These are phyloP conservation scores for Natrix natrix DNA, from an alignment of 2,797 vertebrate species.

Conservation along the genomic window DNA sequence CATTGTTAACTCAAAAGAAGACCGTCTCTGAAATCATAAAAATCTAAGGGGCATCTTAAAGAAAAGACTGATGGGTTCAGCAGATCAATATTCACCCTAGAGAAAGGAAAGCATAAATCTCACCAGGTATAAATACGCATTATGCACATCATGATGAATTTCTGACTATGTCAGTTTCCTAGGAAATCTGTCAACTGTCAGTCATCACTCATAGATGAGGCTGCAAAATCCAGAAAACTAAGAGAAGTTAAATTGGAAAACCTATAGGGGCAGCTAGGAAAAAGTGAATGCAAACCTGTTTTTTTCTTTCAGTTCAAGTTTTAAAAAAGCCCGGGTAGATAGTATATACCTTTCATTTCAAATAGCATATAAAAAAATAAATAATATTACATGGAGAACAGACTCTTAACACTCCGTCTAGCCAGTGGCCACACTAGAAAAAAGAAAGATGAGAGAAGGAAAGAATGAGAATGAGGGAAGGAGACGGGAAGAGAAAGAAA, in stretches of 20 bases:
- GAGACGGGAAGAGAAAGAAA: too few species aligned
- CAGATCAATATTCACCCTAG: conserved; percentile 51
- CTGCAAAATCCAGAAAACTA: conserved; percentile 1
- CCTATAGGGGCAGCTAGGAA: conserved; percentile 11
- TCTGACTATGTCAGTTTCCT: conserved; percentile 30
- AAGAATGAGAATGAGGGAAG: background rate
- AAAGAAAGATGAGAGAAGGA: background rate
- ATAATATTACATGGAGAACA: background rate
- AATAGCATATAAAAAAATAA: background rate
- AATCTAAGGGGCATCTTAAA: conserved; percentile 75
- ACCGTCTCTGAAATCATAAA: conserved; percentile 75
- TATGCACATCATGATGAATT: conserved; percentile 56
- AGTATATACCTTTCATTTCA: background rate
- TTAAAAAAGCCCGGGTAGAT: background rate
- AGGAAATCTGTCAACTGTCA: conserved; percentile 13
- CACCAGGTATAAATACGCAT: conserved; percentile 30
- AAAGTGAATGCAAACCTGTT: background rate
- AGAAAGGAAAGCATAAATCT: conserved; percentile 63
- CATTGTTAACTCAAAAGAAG: conserved; percentile 75
- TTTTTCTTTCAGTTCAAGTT: background rate
- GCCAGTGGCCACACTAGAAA: background rate
- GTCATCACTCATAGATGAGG: conserved; percentile 35
- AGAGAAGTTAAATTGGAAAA: conserved; percentile 9
- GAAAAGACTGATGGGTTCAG: conserved; percentile 54
- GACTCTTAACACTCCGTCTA: background rate